Percentiles rank a stretch among this genome's conserved stretches.
Evolutionary conservation across 2,888 invertebrate species (phyloP).

Genomic region (Agrochola macilenta): DNA sequence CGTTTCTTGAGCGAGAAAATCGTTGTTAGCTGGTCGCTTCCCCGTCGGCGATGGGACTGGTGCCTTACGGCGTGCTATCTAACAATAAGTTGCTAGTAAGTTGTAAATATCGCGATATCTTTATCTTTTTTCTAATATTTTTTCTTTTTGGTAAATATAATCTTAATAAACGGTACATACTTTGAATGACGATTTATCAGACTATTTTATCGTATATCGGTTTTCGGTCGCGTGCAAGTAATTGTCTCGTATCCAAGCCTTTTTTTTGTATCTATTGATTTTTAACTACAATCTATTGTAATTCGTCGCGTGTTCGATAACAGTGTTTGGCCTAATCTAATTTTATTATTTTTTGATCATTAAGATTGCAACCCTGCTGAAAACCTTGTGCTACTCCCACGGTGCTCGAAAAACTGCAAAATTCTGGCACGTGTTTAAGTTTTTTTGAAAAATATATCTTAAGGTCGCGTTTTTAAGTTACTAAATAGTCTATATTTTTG

Average conservation of each 20-base stretch:
- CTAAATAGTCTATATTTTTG: no score
- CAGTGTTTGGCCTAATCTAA: conserved; percentile 8
- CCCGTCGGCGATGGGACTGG: background rate
- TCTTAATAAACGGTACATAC: background rate
- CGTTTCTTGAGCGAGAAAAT: background rate
- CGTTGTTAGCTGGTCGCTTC: background rate
- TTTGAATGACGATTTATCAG: conserved; percentile 19
- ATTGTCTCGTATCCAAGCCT: conserved; percentile 23
- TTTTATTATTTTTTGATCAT: background rate
- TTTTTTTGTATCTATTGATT: conserved; percentile 21
- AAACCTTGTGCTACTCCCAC: no score
- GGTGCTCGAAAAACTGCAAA: no score
- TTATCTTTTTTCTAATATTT: conserved; percentile 7
- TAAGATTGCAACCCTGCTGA: background rate
- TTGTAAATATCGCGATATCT: conserved; percentile 17
- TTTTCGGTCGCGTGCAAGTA: conserved; percentile 37
- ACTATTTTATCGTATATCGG: conserved; percentile 9
- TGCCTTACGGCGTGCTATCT: conserved; percentile 9
- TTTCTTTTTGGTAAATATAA: background rate
- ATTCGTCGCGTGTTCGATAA: conserved; percentile 17
- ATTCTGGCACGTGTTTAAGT: no score
- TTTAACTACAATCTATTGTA: conserved; percentile 1
- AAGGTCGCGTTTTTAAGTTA: no score
- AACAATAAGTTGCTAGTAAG: conserved; percentile 2
- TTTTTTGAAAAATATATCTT: no score